A percentile compares a stretch with the other conserved stretches of the same genome.
phyloP scores from a whole-genome alignment of 2,113 vertebrate genomes.

The Poecilia latipinna region DNA sequence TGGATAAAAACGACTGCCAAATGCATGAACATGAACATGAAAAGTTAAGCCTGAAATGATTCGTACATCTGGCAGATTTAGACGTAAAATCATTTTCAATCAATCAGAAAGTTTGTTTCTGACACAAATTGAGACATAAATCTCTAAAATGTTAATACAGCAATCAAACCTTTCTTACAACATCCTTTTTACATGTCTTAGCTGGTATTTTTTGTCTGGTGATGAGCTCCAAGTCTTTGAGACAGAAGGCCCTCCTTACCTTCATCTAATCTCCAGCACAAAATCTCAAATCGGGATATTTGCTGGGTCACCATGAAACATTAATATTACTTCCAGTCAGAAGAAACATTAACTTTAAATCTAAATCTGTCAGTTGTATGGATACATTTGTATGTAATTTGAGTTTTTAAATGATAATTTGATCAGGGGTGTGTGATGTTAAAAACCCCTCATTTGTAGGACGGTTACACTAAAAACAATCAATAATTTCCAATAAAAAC shows the following conservation, averaged over 20 bases:
- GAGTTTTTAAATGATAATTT: too few relatives aligned
- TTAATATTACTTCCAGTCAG: not conserved
- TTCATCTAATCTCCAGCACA: not conserved
- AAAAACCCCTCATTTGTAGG: not conserved
- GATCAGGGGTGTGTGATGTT: not conserved
- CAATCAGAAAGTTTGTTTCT: not conserved
- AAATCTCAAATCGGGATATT: not conserved
- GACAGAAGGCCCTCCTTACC: not conserved
- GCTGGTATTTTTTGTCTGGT: not conserved
- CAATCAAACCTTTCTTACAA: not conserved
- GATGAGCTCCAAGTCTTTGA: too few relatives aligned
- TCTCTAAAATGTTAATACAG: not conserved
- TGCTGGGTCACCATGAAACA: not conserved
- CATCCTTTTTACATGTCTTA: not conserved
- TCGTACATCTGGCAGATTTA: not conserved
- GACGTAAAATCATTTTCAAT: not conserved
- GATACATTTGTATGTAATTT: not conserved
- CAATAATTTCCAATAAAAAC: constrained; percentile 13
- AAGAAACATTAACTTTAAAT: not conserved
- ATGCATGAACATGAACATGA: not conserved
- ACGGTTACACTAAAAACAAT: constrained; percentile 7
- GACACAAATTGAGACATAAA: not conserved
- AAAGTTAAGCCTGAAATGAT: not conserved
- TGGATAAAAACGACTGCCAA: not conserved
- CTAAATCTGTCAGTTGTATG: not conserved